Conservation (phyloP, 2,888 invertebrate species). For the Leptura quadrifasciata region DNA sequence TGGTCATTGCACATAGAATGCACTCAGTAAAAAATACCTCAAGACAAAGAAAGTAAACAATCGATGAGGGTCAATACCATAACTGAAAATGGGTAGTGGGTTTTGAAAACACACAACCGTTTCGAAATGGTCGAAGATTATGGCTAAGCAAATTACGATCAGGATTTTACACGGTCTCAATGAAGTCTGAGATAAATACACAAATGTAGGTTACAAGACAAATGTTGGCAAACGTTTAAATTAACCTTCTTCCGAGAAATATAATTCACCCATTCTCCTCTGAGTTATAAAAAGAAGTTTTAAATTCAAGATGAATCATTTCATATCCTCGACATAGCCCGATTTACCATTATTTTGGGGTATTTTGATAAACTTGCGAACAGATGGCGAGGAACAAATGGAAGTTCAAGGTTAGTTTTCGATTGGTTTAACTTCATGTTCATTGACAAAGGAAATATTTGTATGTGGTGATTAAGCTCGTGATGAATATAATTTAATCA, state of each 20-base stretch:
- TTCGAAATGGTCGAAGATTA: neutral
- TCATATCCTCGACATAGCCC: neutral
- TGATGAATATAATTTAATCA: neutral
- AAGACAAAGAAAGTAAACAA: constrained; percentile 15
- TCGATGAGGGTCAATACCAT: constrained; percentile 8
- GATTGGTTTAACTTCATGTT: constrained; percentile 14
- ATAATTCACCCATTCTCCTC: neutral
- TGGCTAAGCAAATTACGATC: neutral
- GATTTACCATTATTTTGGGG: neutral
- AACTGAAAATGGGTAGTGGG: constrained; percentile 25
- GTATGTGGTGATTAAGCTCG: neutral
- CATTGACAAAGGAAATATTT: constrained; percentile 10
- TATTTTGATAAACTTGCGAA: constrained; percentile 18
- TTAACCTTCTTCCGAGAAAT: constrained; percentile 26
- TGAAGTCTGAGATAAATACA: constrained; percentile 2
- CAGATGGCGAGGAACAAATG: constrained; percentile 24
- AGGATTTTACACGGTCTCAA: constrained; percentile 3
- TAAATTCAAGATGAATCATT: neutral
- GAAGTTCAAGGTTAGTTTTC: constrained; percentile 39
- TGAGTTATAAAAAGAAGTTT: neutral
- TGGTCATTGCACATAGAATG: neutral
- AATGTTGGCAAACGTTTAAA: constrained; percentile 51
- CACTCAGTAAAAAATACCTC: neutral
- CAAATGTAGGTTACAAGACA: constrained; percentile 53
- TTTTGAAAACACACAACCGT: constrained; percentile 14